phyloP scores from a whole-genome alignment of 2,888 invertebrate species.

The Celastrina argiolus region DNA sequence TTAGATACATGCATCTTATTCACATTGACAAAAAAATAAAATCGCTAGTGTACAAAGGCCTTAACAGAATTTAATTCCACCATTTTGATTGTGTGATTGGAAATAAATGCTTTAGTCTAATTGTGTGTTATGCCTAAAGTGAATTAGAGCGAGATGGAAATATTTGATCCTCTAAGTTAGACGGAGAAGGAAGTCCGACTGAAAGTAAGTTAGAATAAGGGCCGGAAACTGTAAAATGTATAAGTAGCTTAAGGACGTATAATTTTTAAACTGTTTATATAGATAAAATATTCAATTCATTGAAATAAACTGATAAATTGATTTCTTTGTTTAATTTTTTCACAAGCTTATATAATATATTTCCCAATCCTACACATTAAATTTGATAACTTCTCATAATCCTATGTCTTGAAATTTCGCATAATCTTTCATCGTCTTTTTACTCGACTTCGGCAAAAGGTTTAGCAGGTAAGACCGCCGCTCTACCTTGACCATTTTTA shows the following conservation, averaged over 20 bases:
- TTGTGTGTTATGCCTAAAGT: slow-evolving; percentile 30
- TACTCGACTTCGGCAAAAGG: too few relatives aligned
- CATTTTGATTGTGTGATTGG: slow-evolving; percentile 28
- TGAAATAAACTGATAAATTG: slow-evolving; percentile 72
- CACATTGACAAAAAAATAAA: not conserved
- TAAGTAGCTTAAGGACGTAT: slow-evolving; percentile 46
- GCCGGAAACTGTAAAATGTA: slow-evolving; percentile 38
- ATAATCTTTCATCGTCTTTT: too few relatives aligned
- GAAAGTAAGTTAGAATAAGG: slow-evolving; percentile 42
- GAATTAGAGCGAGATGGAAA: slow-evolving; percentile 30
- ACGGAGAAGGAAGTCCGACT: slow-evolving; percentile 44
- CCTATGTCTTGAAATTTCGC: too few relatives aligned
- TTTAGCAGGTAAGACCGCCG: too few relatives aligned
- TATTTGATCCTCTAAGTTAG: slow-evolving; percentile 32
- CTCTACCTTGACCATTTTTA: too few relatives aligned
- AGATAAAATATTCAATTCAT: slow-evolving; percentile 73
- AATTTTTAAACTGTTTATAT: slow-evolving; percentile 73
- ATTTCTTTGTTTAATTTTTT: slow-evolving; percentile 42
- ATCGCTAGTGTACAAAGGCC: not conserved
- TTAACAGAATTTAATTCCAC: not conserved
- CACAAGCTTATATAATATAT: too few relatives aligned
- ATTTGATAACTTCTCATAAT: too few relatives aligned
- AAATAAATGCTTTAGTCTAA: slow-evolving; percentile 29
- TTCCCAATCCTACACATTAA: too few relatives aligned
- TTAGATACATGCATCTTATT: too few relatives aligned